Conservation (phyloP, 2,888 invertebrate species). For the Acheta domesticus region DNA sequence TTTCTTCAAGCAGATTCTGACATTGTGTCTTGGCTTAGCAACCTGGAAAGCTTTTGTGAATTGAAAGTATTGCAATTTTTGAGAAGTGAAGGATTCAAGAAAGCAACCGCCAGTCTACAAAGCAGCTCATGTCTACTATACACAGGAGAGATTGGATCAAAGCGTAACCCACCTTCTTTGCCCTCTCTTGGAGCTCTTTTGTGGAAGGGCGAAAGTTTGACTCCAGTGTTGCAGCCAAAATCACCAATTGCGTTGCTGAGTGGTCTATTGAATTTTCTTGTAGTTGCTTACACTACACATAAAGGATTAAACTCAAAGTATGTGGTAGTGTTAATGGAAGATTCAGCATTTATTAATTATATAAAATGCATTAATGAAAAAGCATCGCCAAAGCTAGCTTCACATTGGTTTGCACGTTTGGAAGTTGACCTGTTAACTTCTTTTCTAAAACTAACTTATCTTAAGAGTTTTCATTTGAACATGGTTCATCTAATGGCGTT, state of each 20-base stretch:
- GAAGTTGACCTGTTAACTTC: constrained; percentile 44
- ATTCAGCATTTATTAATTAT: constrained; percentile 39
- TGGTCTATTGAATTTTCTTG: constrained; percentile 36
- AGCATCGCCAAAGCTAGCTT: constrained; percentile 30
- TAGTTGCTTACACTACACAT: constrained; percentile 20
- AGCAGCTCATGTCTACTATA: constrained; percentile 33
- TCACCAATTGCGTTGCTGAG: constrained; percentile 39
- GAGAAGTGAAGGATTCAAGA: neutral
- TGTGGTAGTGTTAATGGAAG: neutral
- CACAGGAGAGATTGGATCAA: constrained; percentile 29
- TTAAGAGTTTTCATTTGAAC: constrained; percentile 39
- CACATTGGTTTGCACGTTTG: constrained; percentile 44
- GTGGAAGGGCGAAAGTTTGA: constrained; percentile 38
- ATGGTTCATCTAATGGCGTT: constrained; percentile 27
- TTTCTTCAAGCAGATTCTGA: neutral
- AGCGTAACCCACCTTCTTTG: constrained; percentile 40
- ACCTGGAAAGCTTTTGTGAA: neutral
- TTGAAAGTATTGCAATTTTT: neutral
- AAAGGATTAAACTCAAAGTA: constrained; percentile 26
- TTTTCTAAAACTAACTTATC: constrained; percentile 39
- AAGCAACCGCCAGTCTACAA: neutral
- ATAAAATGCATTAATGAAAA: constrained; percentile 40
- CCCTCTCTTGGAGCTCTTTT: constrained; percentile 40
- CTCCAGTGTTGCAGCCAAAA: constrained; percentile 37
- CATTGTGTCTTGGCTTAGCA: neutral